These are phyloP conservation scores for Bombus superbus DNA, from an alignment of 1,140 invertebrate genomes.

Conservation along the genomic window DNA sequence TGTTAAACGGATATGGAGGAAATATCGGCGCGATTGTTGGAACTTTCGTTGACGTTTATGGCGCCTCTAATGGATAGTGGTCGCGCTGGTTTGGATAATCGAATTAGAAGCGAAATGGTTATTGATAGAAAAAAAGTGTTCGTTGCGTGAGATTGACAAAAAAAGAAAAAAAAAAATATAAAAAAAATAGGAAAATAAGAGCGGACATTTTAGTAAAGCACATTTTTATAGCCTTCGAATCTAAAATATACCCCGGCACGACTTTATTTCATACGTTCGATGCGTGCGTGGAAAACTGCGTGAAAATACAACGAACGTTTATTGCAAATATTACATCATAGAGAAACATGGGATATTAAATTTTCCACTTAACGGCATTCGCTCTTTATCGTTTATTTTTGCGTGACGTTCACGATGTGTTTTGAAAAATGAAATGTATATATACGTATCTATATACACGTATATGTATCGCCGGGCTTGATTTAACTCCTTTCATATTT, in stretches of 20 bases:
- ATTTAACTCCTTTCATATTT: slow-evolving; percentile 49
- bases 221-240: slow-evolving; percentile 18
- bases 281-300: slow-evolving; percentile 7
- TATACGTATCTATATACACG: not conserved
- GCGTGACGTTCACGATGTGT: slow-evolving; percentile 26
- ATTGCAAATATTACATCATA: slow-evolving; percentile 49
- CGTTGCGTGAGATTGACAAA: not conserved
- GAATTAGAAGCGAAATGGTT: slow-evolving; percentile 7
- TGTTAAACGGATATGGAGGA: not conserved
- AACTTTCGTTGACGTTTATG: slow-evolving; percentile 1
- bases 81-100: slow-evolving; percentile 17
- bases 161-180: not conserved
- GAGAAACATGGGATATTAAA: slow-evolving; percentile 49
- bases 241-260: not conserved
- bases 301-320: slow-evolving; percentile 41
- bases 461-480: slow-evolving; percentile 22
- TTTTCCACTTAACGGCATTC: slow-evolving; percentile 49
- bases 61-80: not conserved
- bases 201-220: slow-evolving; percentile 10
- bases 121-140: not conserved
- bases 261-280: slow-evolving; percentile 37
- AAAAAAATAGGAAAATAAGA: not conserved
- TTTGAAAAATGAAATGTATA: slow-evolving; percentile 50
- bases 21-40: not conserved
- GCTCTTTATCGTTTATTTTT: slow-evolving; percentile 45